Evolutionary conservation across 1,140 invertebrate genomes (phyloP).

Genomic region (Mylabris phalerata): DNA sequence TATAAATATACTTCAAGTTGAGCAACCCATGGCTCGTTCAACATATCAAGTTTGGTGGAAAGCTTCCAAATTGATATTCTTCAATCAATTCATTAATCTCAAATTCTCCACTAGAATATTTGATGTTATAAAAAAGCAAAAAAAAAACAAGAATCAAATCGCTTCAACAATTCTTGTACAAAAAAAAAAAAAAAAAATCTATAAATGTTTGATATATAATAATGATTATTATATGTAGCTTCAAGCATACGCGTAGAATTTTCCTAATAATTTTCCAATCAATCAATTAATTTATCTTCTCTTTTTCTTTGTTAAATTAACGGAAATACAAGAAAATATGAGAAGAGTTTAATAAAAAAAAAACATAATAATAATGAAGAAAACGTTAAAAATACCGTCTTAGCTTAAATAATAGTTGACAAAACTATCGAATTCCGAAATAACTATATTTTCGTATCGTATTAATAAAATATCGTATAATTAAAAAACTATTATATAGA

Average conservation of each 20-base stretch:
- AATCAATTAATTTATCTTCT: too few species aligned
- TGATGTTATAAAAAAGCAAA: neutral
- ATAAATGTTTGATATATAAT: neutral
- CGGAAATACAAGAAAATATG: too few species aligned
- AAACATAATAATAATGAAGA: slow-evolving; percentile 6
- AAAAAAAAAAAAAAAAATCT: neutral
- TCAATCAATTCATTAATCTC: neutral
- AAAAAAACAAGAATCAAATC: neutral
- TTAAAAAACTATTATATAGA: slow-evolving; percentile 1
- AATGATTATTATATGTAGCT: slow-evolving; percentile 36
- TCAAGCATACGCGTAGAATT: slow-evolving; percentile 18
- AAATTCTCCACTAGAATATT: neutral
- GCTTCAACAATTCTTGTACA: slow-evolving; percentile 2
- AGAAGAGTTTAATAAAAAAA: too few species aligned
- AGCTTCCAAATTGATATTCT: neutral
- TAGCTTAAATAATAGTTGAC: slow-evolving; percentile 21
- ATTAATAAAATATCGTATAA: slow-evolving; percentile 22
- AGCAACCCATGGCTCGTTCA: too few species aligned
- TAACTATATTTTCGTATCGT: slow-evolving; percentile 37
- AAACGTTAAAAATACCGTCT: slow-evolving; percentile 22
- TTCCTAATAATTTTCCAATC: too few species aligned
- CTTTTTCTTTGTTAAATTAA: too few species aligned
- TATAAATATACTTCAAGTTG: too few species aligned
- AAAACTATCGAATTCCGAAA: slow-evolving; percentile 35
- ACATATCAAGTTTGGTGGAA: neutral